phyloP scores from a whole-genome alignment of 1,140 invertebrate species.

The Thereuonema tuberculata region DNA sequence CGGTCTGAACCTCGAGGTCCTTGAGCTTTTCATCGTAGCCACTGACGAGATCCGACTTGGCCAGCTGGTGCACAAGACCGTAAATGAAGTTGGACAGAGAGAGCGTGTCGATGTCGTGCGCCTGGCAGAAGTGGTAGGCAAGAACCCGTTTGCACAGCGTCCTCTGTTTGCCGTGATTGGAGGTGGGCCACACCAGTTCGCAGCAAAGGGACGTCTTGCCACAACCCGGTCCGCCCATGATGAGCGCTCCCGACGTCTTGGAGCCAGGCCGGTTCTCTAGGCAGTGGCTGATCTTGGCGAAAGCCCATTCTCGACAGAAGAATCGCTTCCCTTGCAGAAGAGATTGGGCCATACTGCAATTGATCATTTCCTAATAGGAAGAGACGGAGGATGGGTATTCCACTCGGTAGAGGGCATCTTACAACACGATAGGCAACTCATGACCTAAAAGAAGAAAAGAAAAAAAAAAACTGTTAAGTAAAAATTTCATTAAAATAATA shows the following conservation, averaged over 20 bases:
- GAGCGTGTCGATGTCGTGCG: conserved; percentile 43
- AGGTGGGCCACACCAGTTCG: conserved; percentile 59
- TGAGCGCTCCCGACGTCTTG: conserved; percentile 55
- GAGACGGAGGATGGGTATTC: too few species aligned
- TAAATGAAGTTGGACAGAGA: conserved; percentile 69
- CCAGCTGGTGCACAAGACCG: conserved; percentile 64
- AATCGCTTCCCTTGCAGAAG: conserved; percentile 44
- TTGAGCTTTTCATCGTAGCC: conserved; percentile 62
- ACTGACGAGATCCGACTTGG: conserved; percentile 35
- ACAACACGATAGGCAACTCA: too few species aligned
- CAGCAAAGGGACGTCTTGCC: conserved; percentile 63
- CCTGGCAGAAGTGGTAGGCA: conserved; percentile 67
- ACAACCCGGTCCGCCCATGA: conserved; percentile 75
- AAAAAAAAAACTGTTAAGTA: too few species aligned
- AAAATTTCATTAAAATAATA: too few species aligned
- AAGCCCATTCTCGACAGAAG: conserved; percentile 83
- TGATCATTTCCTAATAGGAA: too few species aligned
- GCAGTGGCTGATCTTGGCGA: conserved; percentile 82
- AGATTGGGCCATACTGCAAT: conserved; percentile 23
- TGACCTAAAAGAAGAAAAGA: too few species aligned
- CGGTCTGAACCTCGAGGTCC: conserved; percentile 44
- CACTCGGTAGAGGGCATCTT: too few species aligned
- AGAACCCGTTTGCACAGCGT: conserved; percentile 58
- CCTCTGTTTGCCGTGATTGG: conserved; percentile 56
- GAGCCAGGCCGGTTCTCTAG: conserved; percentile 57